A percentile compares a stretch with the other conserved stretches of the same genome.
Evolutionary conservation across 2,113 vertebrate genomes (phyloP).

Genomic region (Trichechus manatus): DNA sequence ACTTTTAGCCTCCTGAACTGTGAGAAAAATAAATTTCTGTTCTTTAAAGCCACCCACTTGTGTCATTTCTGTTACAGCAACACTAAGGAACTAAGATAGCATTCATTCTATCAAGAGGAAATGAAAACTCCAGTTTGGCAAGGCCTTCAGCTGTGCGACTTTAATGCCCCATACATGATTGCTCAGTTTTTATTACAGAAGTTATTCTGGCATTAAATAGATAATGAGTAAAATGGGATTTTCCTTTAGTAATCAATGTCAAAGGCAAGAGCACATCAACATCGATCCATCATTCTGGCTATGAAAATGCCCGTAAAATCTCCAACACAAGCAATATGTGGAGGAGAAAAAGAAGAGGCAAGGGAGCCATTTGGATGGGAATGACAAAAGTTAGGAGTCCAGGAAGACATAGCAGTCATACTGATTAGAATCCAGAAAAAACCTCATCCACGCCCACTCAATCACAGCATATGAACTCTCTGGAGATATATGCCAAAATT

Average conservation of each 20-base stretch:
- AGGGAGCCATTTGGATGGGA: background rate
- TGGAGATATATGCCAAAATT: background rate
- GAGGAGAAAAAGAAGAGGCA: background rate
- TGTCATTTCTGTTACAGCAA: background rate
- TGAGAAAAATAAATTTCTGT: background rate
- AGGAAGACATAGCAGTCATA: background rate
- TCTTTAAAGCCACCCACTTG: background rate
- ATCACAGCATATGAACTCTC: background rate
- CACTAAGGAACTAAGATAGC: background rate
- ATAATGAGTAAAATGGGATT: background rate
- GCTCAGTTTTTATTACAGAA: background rate
- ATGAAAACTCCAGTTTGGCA: background rate
- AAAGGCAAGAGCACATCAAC: background rate
- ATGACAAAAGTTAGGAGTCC: background rate
- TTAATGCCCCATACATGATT: background rate
- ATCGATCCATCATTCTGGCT: background rate
- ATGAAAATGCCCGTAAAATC: background rate
- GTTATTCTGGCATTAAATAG: constrained; percentile 9
- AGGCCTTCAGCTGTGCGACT: background rate
- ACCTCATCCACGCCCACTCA: background rate
- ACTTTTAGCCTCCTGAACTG: background rate
- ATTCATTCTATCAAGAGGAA: background rate
- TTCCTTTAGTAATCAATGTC: background rate
- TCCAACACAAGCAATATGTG: background rate
- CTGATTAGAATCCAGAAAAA: background rate